Base-by-base conservation (phyloP, 2,797 vertebrate genomes). In the Epinephelus awoara region DNA sequence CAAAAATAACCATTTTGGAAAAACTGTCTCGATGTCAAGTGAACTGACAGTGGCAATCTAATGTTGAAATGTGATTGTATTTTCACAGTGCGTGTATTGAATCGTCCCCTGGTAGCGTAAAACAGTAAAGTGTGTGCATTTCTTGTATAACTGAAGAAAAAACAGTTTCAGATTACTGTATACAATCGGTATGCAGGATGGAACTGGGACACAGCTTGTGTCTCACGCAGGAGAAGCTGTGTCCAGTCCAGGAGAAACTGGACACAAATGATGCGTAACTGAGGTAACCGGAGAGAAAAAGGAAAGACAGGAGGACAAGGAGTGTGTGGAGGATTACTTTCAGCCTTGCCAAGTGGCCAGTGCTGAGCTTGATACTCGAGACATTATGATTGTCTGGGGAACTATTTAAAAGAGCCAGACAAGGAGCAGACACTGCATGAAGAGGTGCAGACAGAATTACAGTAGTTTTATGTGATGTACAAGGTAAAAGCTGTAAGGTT, bases 381-480 rank as follows among this genome's bases (percentile, higher is more conserved):
- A 80, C 17, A 27, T 70, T 38, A 25, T 66, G 19, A 86, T 75
- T 75, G 77, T 78, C 82, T 75, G 75, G 75, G 79, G 81, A 82
- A 56, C 46, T 25, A 58, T 84, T 78, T 81, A 52, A 80, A 59
- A 50, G 56, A 67, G 64, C 74, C 78, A 83, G 83, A 76, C 77
- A 12, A 66, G 44, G 49, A 65, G 27, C 56, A 50, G 66, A 59
- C 50, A 44, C 78, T 25, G 72, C 17, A 59, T 12, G 75, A 75
- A 29, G 66, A 79, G 73, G 64, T 76, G 86, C 47, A 54, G 61
- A 67, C 42, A 75, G 79, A 77, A 55, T 76, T 80, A 72, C 34
- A 67, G 71, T 23, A 65, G 66, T 56, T 86, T 78, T 18, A 69
- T 75, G 34, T 66, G 17, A 47, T 7, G 47, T 7, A n/a, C 47